phyloP scores from a whole-genome alignment of 2,113 vertebrate species.

The Cyanoramphus novaezelandiae region DNA sequence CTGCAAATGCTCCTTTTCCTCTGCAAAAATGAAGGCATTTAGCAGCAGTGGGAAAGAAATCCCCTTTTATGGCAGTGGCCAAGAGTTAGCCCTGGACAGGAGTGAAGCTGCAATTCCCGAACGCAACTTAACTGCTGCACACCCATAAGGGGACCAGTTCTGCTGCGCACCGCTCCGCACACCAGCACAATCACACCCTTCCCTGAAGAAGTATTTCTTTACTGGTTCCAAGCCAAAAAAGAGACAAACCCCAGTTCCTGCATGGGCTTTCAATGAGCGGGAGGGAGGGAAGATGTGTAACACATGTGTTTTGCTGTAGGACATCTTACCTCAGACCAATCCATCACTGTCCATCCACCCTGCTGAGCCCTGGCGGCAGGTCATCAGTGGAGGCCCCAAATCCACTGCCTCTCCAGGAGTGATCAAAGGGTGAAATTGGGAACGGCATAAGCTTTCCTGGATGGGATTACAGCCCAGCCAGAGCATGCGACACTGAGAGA shows the following conservation, averaged over 20 bases:
- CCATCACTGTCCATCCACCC: constrained; percentile 14
- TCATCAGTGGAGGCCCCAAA: background rate
- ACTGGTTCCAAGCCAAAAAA: background rate
- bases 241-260: background rate
- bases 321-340: constrained; percentile 14
- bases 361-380: background rate
- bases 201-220: background rate
- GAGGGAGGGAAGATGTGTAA: background rate
- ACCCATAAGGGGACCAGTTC: background rate
- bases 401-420: background rate
- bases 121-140: accelerated
- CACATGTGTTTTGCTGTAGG: constrained; percentile 2
- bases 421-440: constrained; percentile 9
- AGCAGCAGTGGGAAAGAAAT: background rate
- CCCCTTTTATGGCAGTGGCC: background rate
- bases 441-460: background rate
- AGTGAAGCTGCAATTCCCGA: background rate
- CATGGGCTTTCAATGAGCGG: background rate
- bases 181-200: background rate
- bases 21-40: background rate
- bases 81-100: background rate
- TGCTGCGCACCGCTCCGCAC: background rate
- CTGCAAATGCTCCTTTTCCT: background rate
- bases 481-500: background rate
- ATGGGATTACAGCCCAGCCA: background rate